Evolutionary conservation across 2,113 vertebrate genomes (phyloP).

Genomic region (Actenoides lindsayi): DNA sequence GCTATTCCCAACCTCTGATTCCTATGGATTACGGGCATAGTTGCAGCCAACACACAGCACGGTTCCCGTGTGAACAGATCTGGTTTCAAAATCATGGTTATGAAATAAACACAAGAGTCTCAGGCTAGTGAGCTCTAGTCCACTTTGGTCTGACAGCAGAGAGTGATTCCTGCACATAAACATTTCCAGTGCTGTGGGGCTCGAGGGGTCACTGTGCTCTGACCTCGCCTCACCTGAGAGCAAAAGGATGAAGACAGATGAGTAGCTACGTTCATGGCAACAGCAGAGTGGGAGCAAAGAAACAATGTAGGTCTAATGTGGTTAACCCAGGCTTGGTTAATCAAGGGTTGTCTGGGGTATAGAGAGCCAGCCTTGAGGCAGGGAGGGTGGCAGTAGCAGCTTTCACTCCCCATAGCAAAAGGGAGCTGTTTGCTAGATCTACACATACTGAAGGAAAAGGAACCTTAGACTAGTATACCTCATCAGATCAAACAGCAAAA

Average conservation of each 20-base stretch:
- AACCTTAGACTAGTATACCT: not conserved
- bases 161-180: not conserved
- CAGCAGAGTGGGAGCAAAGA: not conserved
- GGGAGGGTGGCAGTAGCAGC: not conserved
- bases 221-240: not conserved
- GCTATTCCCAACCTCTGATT: not conserved
- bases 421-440: not conserved
- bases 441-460: not conserved
- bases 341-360: not conserved
- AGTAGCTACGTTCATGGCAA: not conserved
- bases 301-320: fast-evolving
- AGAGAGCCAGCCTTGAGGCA: not conserved
- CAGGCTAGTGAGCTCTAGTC: not conserved
- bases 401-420: not conserved
- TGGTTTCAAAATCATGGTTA: not conserved
- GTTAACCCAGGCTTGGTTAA: not conserved
- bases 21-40: not conserved
- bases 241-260: fast-evolving
- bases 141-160: not conserved
- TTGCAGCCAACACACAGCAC: not conserved
- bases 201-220: fast-evolving
- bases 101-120: not conserved
- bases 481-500: not conserved
- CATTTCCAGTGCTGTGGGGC: not conserved
- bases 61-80: not conserved